Evolutionary conservation across 2,113 vertebrate genomes (phyloP).

Genomic region (Hyaena hyaena): DNA sequence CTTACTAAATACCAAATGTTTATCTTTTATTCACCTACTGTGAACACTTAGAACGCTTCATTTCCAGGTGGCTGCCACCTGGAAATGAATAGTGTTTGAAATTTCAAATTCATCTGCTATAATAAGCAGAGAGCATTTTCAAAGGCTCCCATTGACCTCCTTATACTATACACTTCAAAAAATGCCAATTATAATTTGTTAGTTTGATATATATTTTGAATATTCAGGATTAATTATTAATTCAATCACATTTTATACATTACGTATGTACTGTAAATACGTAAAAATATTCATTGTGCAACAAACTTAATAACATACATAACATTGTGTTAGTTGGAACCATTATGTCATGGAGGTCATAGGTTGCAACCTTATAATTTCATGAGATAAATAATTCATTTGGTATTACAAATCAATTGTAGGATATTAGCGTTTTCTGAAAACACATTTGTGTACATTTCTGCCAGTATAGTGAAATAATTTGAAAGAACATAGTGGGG

Average conservation of each 20-base stretch:
- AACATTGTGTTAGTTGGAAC: neutral
- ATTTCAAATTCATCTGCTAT: conserved; percentile 62
- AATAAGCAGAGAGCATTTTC: conserved; percentile 51
- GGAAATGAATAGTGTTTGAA: conserved; percentile 68
- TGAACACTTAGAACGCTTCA: conserved; percentile 68
- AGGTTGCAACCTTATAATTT: neutral
- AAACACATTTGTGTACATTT: neutral
- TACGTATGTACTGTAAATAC: neutral
- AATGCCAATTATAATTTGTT: conserved; percentile 60
- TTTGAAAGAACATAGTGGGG: neutral
- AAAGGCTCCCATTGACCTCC: conserved; percentile 39
- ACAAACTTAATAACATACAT: neutral
- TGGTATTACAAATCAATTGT: neutral
- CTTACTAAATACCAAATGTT: conserved; percentile 73
- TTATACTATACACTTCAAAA: conserved; percentile 24
- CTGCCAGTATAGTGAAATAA: neutral
- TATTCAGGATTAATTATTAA: conserved; percentile 29
- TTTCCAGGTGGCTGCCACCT: conserved; percentile 78
- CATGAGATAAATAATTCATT: neutral
- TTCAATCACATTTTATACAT: conserved; percentile 44
- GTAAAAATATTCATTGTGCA: neutral
- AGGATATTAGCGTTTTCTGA: conserved; percentile 32
- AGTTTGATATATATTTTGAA: conserved; percentile 13
- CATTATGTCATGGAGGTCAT: neutral
- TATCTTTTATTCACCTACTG: conserved; percentile 78